phyloP scores from a whole-genome alignment of 1,140 invertebrate genomes.

The Bombus pyrosoma region DNA sequence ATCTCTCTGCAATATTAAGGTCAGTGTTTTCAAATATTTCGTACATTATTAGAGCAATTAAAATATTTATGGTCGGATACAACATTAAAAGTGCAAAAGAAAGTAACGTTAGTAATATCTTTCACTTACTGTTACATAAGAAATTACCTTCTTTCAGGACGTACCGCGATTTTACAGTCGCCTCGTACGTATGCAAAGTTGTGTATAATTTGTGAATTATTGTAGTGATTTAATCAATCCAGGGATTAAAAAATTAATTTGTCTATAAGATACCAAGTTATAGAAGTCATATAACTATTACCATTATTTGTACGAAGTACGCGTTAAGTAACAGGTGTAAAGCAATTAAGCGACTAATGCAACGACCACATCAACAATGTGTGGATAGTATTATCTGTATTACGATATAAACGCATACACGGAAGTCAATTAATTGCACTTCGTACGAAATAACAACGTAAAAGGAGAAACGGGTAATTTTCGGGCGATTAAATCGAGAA shows the following conservation, averaged over 20 bases:
- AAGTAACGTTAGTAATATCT: not conserved
- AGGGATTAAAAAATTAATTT: not conserved
- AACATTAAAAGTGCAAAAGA: not conserved
- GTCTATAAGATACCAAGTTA: no score
- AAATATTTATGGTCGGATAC: not conserved
- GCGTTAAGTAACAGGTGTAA: not conserved
- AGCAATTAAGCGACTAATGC: not conserved
- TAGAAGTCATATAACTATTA: not conserved
- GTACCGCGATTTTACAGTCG: not conserved
- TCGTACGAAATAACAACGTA: not conserved
- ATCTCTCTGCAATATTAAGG: not conserved
- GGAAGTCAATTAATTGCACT: not conserved
- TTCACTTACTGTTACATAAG: not conserved
- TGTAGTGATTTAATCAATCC: not conserved
- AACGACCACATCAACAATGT: not conserved
- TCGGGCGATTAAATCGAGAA: conserved; percentile 8
- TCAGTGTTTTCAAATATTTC: not conserved
- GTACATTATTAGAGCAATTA: not conserved
- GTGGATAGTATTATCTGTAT: not conserved
- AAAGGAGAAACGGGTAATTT: not conserved
- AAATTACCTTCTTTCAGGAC: not conserved
- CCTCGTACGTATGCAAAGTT: not conserved
- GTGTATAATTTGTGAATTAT: not conserved
- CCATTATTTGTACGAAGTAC: not conserved
- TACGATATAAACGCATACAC: not conserved